Evolutionary conservation across 2,888 invertebrate genomes (phyloP).

Genomic region (Apodemia hepburni): DNA sequence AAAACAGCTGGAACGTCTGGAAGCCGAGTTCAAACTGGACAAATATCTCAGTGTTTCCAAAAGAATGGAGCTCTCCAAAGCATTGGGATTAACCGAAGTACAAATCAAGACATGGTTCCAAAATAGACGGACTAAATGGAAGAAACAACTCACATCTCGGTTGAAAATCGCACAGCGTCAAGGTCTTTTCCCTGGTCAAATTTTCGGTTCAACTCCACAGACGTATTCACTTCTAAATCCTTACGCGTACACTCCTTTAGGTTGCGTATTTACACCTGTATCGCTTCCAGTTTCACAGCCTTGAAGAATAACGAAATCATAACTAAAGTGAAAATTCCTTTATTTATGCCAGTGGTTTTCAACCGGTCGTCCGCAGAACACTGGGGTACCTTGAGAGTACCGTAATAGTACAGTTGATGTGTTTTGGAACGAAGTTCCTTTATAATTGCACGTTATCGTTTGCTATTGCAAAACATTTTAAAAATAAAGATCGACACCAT

Average conservation of each 20-base stretch:
- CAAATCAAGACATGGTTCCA: conserved; percentile 99
- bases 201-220: conserved; percentile 81
- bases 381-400: no score
- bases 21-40: conserved; percentile 96
- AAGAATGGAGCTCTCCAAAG: conserved; percentile 95
- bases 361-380: no score
- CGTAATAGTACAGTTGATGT: no score
- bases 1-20: conserved; percentile 94
- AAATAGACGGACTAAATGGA: conserved; percentile 97
- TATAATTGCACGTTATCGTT: no score
- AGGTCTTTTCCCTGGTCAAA: conserved; percentile 86
- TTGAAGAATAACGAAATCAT: conserved; percentile 33
- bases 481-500: no score
- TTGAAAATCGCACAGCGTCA: conserved; percentile 94
- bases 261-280: conserved; percentile 80
- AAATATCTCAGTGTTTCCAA: conserved; percentile 98
- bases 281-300: conserved; percentile 66
- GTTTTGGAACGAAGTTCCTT: no score
- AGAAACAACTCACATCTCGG: conserved; percentile 95
- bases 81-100: conserved; percentile 93
- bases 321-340: neutral
- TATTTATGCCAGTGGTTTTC: neutral
- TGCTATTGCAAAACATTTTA: no score
- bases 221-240: conserved; percentile 83
- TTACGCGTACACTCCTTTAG: conserved; percentile 81